Conservation (phyloP, 37 sponge, comb jelly and placozoan species). For the Dysidea cf. avara region DNA sequence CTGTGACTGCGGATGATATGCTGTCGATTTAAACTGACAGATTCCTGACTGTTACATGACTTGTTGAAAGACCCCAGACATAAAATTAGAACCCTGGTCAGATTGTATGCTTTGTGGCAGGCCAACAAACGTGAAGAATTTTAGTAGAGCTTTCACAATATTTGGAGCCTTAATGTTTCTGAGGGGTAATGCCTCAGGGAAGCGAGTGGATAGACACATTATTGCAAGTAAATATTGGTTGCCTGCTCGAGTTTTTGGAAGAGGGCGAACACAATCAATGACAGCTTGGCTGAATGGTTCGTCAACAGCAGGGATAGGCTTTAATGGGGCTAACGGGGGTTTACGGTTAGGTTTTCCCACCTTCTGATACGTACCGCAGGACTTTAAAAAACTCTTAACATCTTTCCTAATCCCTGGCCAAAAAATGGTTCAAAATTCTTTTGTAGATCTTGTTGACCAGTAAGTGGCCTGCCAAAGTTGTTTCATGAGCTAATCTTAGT, state of each 20-base stretch:
- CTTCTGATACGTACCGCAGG: conserved; percentile 40
- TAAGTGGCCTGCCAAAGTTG: conserved; percentile 50
- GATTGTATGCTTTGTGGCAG: conserved; percentile 54
- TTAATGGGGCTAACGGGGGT: conserved; percentile 33
- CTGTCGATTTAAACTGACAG: conserved; percentile 20
- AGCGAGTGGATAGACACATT: conserved; percentile 63
- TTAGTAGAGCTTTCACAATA: conserved; percentile 51
- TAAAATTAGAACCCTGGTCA: conserved; percentile 59
- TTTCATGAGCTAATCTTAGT: conserved; percentile 36
- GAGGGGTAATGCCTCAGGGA: conserved; percentile 61
- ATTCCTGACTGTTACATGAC: conserved; percentile 23
- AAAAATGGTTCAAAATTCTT: conserved; percentile 39
- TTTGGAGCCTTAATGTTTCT: conserved; percentile 35
- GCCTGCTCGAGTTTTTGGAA: conserved; percentile 30
- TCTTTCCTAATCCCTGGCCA: conserved; percentile 46
- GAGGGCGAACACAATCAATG: too few relatives aligned
- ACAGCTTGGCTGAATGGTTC: conserved; percentile 58
- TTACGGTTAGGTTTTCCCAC: not conserved
- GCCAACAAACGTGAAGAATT: conserved; percentile 41
- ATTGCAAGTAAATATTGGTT: conserved; percentile 48
- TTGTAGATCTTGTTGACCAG: conserved; percentile 42
- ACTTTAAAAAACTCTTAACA: conserved; percentile 25
- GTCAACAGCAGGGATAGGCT: conserved; percentile 46
- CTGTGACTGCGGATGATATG: conserved; percentile 44
- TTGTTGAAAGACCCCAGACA: conserved; percentile 60